Evolutionary conservation across 2,113 vertebrate genomes (phyloP).

Genomic region (Protobothrops mucrosquamatus): DNA sequence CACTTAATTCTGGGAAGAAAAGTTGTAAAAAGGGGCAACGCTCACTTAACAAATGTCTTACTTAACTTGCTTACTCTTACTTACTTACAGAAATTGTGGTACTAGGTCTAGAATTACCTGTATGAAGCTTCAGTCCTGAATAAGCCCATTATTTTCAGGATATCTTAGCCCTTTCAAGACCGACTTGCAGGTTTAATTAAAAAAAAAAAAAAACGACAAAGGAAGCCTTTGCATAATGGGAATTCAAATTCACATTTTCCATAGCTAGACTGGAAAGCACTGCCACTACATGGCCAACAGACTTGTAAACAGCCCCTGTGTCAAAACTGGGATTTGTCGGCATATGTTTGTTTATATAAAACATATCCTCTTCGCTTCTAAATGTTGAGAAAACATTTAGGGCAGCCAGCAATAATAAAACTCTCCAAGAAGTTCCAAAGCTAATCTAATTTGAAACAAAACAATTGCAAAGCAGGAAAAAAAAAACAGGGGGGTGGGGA

Average conservation of each 20-base stretch:
- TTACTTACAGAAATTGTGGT: too few relatives aligned
- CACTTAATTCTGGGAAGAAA: too few relatives aligned
- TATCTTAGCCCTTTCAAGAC: background rate
- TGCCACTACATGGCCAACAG: background rate
- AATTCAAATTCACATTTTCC: too few relatives aligned
- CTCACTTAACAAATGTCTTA: too few relatives aligned
- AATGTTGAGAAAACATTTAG: background rate
- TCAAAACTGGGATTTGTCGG: background rate
- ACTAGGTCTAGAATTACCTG: too few relatives aligned
- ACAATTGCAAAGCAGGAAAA: background rate
- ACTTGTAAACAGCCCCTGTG: background rate
- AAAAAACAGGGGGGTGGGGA: rapidly evolving
- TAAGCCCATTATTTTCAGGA: background rate
- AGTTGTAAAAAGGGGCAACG: too few relatives aligned
- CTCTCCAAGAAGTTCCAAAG: background rate
- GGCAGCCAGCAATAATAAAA: background rate
- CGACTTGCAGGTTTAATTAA: background rate
- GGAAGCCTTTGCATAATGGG: background rate
- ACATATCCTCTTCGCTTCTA: background rate
- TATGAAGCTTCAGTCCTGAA: background rate
- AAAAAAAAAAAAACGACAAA: background rate
- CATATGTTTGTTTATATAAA: background rate
- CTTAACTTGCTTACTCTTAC: too few relatives aligned
- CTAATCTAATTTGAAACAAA: background rate
- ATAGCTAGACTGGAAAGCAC: background rate